phyloP scores from a whole-genome alignment of 1,140 invertebrate species.

The Lasioglossum albipes region DNA sequence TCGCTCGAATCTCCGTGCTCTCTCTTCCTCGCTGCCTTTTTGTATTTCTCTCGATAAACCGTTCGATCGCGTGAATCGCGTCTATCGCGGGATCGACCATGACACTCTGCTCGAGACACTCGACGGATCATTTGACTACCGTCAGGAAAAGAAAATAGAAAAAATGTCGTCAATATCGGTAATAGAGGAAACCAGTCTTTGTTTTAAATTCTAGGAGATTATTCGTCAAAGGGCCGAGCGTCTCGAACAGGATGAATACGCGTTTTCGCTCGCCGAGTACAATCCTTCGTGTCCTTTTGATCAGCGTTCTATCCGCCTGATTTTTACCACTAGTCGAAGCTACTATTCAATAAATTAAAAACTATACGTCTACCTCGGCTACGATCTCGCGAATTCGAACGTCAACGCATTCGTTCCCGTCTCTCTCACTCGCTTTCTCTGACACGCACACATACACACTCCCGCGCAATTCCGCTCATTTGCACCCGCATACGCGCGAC shows the following conservation, averaged over 20 bases:
- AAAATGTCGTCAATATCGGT: not conserved
- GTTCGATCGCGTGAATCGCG: not conserved
- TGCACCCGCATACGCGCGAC: constrained; percentile 12
- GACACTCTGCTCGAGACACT: not conserved
- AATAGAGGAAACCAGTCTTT: not conserved
- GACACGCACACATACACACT: not conserved
- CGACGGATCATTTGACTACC: not conserved
- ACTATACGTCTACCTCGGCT: constrained; percentile 55
- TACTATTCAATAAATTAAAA: constrained; percentile 66
- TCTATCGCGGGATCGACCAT: not conserved
- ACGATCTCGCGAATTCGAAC: constrained; percentile 23
- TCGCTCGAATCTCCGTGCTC: constrained; percentile 35
- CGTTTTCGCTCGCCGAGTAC: constrained; percentile 3
- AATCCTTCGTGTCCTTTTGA: constrained; percentile 24
- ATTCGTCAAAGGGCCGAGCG: not conserved
- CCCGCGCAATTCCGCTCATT: constrained; percentile 1
- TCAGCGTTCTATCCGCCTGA: not conserved
- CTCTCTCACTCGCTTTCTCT: constrained; percentile 32
- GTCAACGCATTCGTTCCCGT: constrained; percentile 12
- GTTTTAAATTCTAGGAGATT: not conserved
- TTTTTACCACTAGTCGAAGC: constrained; percentile 49
- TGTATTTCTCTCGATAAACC: not conserved
- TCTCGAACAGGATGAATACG: not conserved
- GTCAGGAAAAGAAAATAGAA: not conserved
- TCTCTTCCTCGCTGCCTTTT: not conserved